Conservation (phyloP, 2,888 invertebrate species). For the Acanthopleura granulata region DNA sequence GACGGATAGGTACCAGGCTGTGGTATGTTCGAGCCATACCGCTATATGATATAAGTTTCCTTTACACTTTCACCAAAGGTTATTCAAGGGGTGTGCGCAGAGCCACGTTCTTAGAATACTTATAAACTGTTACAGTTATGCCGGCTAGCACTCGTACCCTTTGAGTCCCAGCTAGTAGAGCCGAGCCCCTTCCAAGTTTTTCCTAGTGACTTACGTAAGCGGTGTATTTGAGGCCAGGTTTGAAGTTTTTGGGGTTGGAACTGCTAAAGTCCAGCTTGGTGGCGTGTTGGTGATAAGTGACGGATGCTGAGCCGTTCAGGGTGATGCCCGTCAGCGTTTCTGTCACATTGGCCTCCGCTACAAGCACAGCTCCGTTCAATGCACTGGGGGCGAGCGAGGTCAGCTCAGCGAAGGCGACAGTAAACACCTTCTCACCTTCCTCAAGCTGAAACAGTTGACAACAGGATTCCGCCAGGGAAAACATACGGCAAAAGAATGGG, state of each 20-base stretch:
- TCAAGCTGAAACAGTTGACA: conserved; percentile 2
- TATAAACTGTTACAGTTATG: too few species aligned
- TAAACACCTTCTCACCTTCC: neutral
- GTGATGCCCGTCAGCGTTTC: conserved; percentile 90
- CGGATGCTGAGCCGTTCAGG: conserved; percentile 82
- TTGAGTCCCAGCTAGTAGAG: too few species aligned
- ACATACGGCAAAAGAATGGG: too few species aligned
- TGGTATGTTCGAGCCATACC: too few species aligned
- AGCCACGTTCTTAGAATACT: too few species aligned
- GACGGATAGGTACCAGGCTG: too few species aligned
- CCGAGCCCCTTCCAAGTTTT: too few species aligned
- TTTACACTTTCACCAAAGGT: too few species aligned
- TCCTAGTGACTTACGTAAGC: conserved; percentile 77
- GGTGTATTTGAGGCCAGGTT: conserved; percentile 87
- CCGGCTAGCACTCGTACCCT: too few species aligned
- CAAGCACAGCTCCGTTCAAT: conserved; percentile 32
- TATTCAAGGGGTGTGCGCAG: too few species aligned
- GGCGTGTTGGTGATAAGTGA: conserved; percentile 83
- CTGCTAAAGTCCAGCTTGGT: conserved; percentile 83
- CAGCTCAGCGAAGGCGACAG: neutral
- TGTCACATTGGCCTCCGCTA: conserved; percentile 84
- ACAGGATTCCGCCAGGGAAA: too few species aligned
- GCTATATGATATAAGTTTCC: too few species aligned
- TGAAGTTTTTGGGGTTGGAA: conserved; percentile 85
- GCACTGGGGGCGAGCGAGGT: neutral